Evolutionary conservation across 2,797 vertebrate species (phyloP), one percentile per base, ranked within the genome.

Genomic region (Pampus argenteus): DNA sequence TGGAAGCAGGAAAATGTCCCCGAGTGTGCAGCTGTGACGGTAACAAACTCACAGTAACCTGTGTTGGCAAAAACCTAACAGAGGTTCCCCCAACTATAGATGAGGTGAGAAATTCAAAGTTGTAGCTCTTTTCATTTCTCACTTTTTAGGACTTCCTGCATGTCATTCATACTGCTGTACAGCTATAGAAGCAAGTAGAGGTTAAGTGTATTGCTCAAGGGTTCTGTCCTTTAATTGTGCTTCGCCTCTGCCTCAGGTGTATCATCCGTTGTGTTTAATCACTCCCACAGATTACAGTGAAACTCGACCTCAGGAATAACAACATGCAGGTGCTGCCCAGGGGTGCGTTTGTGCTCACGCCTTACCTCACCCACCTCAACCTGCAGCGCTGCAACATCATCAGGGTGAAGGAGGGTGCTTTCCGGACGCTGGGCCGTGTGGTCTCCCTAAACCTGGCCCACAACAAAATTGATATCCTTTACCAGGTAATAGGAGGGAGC

Each of bases 371-470:
- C 0, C 96, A 96, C 42, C 92, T 98, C 83, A 95, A 93, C 82
- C 90, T 98, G 85, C 95, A 95, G 90, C 90, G 57, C 76, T 96
- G 96, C 78, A 92, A 93, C 59, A 91, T 97, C 67, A 81, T 93
- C 45, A 89, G 29, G 22, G 92, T 98, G 65, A 93, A 91, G 6
- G 97, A 98, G 76, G 97, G 97, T 0, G 95, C 97, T 14, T 97
- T 99, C 84, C 90, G 96, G 0, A 93, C 92, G 2, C 95, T 99
- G 60, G 94, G 95, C 3, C 95, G 95, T 14, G 83, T 97, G 58
- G 83, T 96, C n/a, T 93, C 92, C 29, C 94, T 98, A 20, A 96
- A 96, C 84, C 84, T 98, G 85, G 96, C 95, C 54, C 89, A 93
- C 86, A 98, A 98, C 58, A 85, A 88, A 60, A 96, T 98, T 51